Base-by-base conservation (phyloP, 1,140 invertebrate genomes). In the Drosophila ogumai region DNA sequence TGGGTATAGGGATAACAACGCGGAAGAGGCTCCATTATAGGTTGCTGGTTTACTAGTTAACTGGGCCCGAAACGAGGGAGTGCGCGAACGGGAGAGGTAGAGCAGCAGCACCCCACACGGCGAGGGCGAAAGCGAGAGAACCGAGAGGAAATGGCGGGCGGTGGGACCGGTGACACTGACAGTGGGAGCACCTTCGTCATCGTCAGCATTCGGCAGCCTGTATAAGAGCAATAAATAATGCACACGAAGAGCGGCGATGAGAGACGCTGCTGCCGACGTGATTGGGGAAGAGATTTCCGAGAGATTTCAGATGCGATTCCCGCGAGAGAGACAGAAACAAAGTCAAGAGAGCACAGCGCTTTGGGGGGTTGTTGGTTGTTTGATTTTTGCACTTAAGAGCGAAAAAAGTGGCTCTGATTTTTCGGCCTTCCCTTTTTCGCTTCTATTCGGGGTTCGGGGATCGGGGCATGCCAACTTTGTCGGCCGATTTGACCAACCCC, bases 371-470 rank as follows among this genome's bases (percentile, higher is more conserved):
- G 38, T 19, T 64, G 55, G 44, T 74, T 54, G 75, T 79, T 80
- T 84, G 84, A 82, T 82, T 87, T 87, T 78, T 81, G 84, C 84
- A 84, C 79, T 88, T 84, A 80, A 88, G 84, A 87, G 84, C 84
- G 56, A 34, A 69, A 75, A 87, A 79, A 79, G 82, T 87, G 67
- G 76, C 79, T 88, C 81, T 84, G 84, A 88, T 88, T 79, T 69
- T 78, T 52, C 46, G 46, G 32, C 55, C 44, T 58, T 36, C 55
- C 41, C 38, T 68, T 34, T 58, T 22, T 6, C 12, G 12, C 17
- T 34, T 34, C 17, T 12, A 25, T 22, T 38, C 3, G 25, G n/a
- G 46, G 22, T 19, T 43, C 22, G 40, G 36, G 40, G 25, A 22
- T 71, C 5, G 55, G 55, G 56, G 67, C 47, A 74, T 50, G 67